Conservation (phyloP, 2,888 invertebrate species). For the Parascotia fuliginaria region DNA sequence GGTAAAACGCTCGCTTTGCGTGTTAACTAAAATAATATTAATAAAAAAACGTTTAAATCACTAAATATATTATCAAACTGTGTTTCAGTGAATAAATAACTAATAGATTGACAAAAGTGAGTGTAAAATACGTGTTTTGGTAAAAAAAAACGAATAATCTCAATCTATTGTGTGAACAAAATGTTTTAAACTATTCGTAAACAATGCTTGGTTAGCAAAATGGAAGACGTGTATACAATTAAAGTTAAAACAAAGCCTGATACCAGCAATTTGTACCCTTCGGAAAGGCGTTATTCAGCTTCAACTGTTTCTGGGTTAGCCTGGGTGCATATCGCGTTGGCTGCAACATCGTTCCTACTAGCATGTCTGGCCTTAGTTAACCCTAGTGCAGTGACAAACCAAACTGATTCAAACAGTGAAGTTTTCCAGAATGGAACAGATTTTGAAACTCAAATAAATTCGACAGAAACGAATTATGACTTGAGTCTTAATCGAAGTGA, state of each 20-base stretch:
- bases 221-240: constrained; percentile 89
- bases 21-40: constrained; percentile 8
- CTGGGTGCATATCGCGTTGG: constrained; percentile 87
- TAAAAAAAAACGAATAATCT: constrained; percentile 3
- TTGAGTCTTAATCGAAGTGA: constrained; percentile 19
- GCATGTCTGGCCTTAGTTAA: constrained; percentile 82
- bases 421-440: constrained; percentile 21
- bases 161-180: constrained; percentile 28
- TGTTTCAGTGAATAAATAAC: constrained; percentile 15
- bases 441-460: constrained; percentile 29
- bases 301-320: constrained; percentile 88
- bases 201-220: constrained; percentile 59
- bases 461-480: constrained; percentile 34
- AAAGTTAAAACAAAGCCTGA: constrained; percentile 88
- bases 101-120: constrained; percentile 12
- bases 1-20: constrained; percentile 6
- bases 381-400: constrained; percentile 49
- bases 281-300: constrained; percentile 88
- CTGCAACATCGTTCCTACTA: constrained; percentile 84
- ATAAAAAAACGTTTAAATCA: constrained; percentile 10
- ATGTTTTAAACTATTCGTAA: constrained; percentile 36
- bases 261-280: constrained; percentile 86
- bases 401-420: constrained; percentile 17
- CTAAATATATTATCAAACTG: constrained; percentile 8
- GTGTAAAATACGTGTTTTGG: constrained; percentile 14